A percentile compares a stretch with the other conserved stretches of the same genome.
phyloP scores from a whole-genome alignment of 2,888 invertebrate species.

The Alviniconcha strummeri region DNA sequence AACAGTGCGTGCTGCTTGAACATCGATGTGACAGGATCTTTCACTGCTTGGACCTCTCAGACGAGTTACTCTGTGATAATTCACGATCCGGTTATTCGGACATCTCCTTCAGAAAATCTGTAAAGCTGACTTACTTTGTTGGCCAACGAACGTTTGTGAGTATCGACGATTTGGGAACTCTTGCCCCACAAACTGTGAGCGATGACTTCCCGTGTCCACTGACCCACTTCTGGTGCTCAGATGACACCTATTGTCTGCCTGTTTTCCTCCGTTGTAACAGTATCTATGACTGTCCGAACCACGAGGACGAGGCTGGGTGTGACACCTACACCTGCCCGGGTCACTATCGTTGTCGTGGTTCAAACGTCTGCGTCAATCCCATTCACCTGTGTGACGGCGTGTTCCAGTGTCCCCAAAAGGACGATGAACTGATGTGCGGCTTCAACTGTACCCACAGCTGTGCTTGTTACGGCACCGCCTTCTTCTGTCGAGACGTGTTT shows the following conservation, averaged over 20 bases:
- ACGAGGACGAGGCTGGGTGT: background rate
- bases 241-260: slow-evolving; percentile 24
- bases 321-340: background rate
- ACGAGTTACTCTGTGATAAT: no score
- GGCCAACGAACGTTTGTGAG: no score
- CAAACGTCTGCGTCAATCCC: background rate
- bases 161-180: no score
- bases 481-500: background rate
- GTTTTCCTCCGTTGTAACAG: slow-evolving; percentile 12
- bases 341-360: background rate
- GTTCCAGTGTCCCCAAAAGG: slow-evolving; percentile 7
- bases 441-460: background rate
- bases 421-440: slow-evolving; percentile 12
- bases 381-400: background rate
- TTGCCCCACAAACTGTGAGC: no score
- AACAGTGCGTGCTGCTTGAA: no score
- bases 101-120: no score
- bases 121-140: no score
- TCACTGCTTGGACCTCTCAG: no score
- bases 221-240: background rate
- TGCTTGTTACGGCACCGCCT: background rate
- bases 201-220: no score
- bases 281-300: background rate
- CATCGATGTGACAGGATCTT: no score
- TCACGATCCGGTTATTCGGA: no score